Conservation (phyloP, 2,113 vertebrate species). For the Dasyprocta punctata region DNA sequence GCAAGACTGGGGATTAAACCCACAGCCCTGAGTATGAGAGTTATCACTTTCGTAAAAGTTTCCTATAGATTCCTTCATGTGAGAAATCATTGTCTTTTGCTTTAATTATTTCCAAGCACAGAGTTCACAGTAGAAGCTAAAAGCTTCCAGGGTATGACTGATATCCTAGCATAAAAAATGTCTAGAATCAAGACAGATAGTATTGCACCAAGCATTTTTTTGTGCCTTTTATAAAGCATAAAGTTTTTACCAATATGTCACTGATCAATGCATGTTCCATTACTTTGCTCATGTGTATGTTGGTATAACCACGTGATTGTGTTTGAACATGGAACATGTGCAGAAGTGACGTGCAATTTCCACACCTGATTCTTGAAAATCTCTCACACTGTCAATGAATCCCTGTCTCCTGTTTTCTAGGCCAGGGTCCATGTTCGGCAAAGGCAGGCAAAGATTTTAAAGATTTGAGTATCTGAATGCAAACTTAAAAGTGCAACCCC, state of each 20-base stretch:
- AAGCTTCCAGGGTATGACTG: not conserved
- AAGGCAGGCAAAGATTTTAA: not conserved
- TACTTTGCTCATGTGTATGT: not conserved
- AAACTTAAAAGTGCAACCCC: not conserved
- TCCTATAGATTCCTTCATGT: not conserved
- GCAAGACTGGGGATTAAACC: not conserved
- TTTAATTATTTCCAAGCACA: not conserved
- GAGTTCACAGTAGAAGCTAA: not conserved
- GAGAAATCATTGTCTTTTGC: not conserved
- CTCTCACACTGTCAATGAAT: not conserved
- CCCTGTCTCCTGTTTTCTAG: not conserved
- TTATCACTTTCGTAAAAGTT: not conserved
- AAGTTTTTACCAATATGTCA: not conserved
- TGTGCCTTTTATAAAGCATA: not conserved
- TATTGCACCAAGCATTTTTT: not conserved
- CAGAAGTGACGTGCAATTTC: not conserved
- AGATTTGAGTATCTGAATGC: not conserved
- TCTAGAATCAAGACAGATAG: not conserved
- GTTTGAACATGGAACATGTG: not conserved
- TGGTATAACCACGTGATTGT: not conserved
- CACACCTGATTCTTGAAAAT: not conserved
- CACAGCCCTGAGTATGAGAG: not conserved
- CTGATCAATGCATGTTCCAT: not conserved
- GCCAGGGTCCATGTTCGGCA: not conserved
- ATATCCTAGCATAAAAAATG: not conserved